phyloP scores from a whole-genome alignment of 92 coral and sea anemone species.

The Montipora capitata region DNA sequence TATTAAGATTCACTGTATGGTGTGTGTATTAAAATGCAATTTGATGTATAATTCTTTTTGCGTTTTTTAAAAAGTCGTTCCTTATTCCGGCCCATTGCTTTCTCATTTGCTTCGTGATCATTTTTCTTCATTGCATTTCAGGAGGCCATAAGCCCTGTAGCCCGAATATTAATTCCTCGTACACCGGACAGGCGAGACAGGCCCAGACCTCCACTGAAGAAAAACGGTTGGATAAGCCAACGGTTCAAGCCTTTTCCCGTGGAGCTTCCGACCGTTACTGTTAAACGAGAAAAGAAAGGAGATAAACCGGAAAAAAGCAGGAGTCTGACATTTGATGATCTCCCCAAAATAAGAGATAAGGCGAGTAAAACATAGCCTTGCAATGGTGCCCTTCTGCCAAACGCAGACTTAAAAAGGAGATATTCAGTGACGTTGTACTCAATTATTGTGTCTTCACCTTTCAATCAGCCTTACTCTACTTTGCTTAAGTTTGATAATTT shows the following conservation, averaged over 20 bases:
- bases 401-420: no score
- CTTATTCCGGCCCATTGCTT: no score
- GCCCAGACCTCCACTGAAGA: constrained; percentile 47
- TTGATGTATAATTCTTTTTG: no score
- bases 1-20: no score
- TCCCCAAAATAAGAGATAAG: constrained; percentile 92
- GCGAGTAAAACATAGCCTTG: constrained; percentile 42
- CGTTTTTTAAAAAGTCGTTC: no score
- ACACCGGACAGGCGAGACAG: constrained; percentile 3
- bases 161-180: constrained; percentile 9
- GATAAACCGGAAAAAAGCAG: constrained; percentile 26
- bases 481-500: no score
- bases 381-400: no score
- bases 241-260: constrained; percentile 85
- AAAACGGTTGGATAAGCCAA: constrained; percentile 93
- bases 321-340: constrained; percentile 86
- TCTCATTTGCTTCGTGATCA: no score
- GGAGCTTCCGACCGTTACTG: constrained; percentile 78
- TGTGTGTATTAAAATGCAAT: no score
- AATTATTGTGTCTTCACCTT: no score
- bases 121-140: background rate
- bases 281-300: constrained; percentile 58
- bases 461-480: no score
- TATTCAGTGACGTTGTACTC: no score
- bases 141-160: constrained; percentile 27